Base-by-base conservation (phyloP, 2,888 invertebrate genomes). In the Palloptera scutellata region DNA sequence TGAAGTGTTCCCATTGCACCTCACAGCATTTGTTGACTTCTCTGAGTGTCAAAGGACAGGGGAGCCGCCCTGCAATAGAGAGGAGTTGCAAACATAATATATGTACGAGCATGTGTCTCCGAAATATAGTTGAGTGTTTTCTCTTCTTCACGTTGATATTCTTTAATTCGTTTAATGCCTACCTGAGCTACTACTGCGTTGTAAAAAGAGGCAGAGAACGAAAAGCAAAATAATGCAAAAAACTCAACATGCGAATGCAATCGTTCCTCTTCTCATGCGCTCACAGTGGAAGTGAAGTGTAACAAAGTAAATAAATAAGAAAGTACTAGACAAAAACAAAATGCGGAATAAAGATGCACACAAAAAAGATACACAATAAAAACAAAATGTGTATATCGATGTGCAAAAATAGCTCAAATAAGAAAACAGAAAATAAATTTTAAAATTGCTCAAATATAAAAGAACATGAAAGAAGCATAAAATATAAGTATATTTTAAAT, bases 261-360 rank as follows among this genome's bases (percentile, higher is more conserved):
- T n/a, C n/a, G n/a, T n/a, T 79, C 78, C 77, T 77, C 78, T 74
- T 78, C 77, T 77, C 78, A 77, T 67, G 67, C 71, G 64, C 68
- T n/a, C 54, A 30, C 45, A 53, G 30, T 43, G 57, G 57, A 40
- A 66, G 42, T 48, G 64, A 69, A 73, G 71, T 75, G 77, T 80
- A 72, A 70, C 77, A 76, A 79, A 77, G 77, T 75, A 76, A 71
- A 63, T 66, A 75, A 70, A 66, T 61, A 53, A 61, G 52, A 69
- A 62, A 71, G 66, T 57, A 69, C n/a, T 43, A 58, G 77, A 78
- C 75, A 77, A 80, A 78, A 78, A 78, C 78, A 79, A 79, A 79
- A 71, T 69, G 59, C 57, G 61, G 69, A 73, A 79, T 79, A 80
- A 78, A 80, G 77, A 76, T 79, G 77, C 74, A 76, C 64, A 62